Evolutionary conservation across 2,888 invertebrate species (phyloP), one percentile per base, ranked within the genome.

Genomic region (Rhingia campestris): DNA sequence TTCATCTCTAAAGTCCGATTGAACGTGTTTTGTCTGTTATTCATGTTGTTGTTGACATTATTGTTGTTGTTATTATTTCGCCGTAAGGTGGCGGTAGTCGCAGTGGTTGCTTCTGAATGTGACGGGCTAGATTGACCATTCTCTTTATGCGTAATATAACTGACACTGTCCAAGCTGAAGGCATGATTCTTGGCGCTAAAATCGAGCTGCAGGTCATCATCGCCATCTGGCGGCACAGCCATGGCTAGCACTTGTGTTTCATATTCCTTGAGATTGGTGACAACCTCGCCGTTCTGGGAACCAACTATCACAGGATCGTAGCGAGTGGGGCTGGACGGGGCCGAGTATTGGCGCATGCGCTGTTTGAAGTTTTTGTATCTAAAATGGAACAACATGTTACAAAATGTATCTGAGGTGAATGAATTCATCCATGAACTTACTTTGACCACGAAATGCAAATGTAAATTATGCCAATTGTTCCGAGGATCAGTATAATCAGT

Each of bases 371-470:
- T 95, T 90, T 96, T 97, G 90, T 97, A 97, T 88, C 97, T 97
- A 88, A 4, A 90, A 90, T 67, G 74, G 43, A 41, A 56, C 69
- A 22, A 22, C 14, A 33, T 37, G n/a, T 22, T 22, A 22, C 1
- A 22, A 22, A 41, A 35, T 2, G 10, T 30, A 7, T 37, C 4
- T 41, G n/a, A 10, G 1, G 41, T 45, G 7, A n/a, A 12, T 9
- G 10, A 3, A 30, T n/a, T 4, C 7, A 0, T 22, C 7, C 6
- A 7, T 0, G 7, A 22, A 89, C 92, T 92, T 91, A 97, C 97
- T 96, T 96, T 70, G 97, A 96, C 97, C 98, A 98, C 0, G 97
- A 97, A 66, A 97, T 95, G 91, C 98, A 97, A 81, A 98, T 97
- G 89, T 98, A 98, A 64, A 97, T 94, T 58, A 98, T 97, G 5